These are phyloP conservation scores for Agriotes lineatus DNA, from an alignment of 2,888 invertebrate species.

Conservation along the genomic window DNA sequence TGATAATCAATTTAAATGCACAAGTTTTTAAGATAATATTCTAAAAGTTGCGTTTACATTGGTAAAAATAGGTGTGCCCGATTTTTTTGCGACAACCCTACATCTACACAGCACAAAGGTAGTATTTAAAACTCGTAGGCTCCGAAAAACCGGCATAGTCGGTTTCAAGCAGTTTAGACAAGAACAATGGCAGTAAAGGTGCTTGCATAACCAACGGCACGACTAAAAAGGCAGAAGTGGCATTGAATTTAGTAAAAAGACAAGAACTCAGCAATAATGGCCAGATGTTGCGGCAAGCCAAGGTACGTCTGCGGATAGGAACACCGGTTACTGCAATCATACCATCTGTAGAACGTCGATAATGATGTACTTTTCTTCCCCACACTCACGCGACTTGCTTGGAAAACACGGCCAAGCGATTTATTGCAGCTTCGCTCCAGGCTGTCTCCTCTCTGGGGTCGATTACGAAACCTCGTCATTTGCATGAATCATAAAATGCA, in stretches of 20 bases:
- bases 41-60: too few species aligned
- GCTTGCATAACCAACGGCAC: slow-evolving; percentile 21
- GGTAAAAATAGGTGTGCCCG: too few species aligned
- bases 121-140: too few species aligned
- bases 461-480: slow-evolving; percentile 3
- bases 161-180: too few species aligned
- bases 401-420: not conserved
- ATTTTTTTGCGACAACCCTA: too few species aligned
- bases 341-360: slow-evolving; percentile 21
- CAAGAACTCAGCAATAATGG: slow-evolving; percentile 14
- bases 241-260: slow-evolving; percentile 19
- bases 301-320: slow-evolving; percentile 11
- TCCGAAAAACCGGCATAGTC: too few species aligned
- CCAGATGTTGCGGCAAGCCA: slow-evolving; percentile 14
- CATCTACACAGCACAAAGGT: too few species aligned
- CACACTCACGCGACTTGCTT: not conserved
- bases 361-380: slow-evolving; percentile 16
- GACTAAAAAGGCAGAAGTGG: slow-evolving; percentile 18
- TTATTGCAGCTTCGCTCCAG: not conserved
- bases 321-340: slow-evolving; percentile 17
- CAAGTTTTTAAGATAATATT: too few species aligned
- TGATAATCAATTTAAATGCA: too few species aligned
- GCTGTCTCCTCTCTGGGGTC: not conserved
- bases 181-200: not conserved
- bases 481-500: slow-evolving; percentile 12